A percentile compares a stretch with the other conserved stretches of the same genome.
Conservation (phyloP, 2,113 vertebrate genomes). For the Regulus satrapa region DNA sequence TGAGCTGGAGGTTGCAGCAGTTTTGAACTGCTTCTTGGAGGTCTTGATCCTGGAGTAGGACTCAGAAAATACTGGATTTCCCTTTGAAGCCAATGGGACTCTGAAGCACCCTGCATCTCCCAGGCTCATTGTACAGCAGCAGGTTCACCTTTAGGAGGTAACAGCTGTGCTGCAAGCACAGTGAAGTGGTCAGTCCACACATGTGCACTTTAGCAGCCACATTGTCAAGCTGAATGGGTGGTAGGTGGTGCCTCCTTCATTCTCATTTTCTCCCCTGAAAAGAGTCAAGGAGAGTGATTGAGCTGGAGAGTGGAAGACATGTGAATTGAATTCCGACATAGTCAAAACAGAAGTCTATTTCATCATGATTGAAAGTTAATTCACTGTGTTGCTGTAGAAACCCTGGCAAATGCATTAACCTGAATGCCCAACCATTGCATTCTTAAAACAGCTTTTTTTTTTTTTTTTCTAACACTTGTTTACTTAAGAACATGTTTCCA, state of each 20-base stretch:
- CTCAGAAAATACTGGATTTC: neutral
- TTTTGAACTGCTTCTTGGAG: neutral
- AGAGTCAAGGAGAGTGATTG: neutral
- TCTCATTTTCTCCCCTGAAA: neutral
- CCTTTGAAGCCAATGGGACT: neutral
- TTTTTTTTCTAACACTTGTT: conserved; percentile 68
- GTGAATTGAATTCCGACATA: conserved; percentile 14
- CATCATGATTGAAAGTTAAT: conserved; percentile 65
- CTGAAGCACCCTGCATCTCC: neutral
- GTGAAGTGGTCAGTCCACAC: neutral
- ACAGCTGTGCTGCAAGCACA: neutral
- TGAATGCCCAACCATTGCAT: conserved; percentile 62
- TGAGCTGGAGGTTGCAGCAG: neutral
- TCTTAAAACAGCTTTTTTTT: conserved; percentile 67
- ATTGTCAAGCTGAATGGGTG: neutral
- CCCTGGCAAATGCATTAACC: conserved; percentile 69
- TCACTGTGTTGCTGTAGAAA: conserved; percentile 74
- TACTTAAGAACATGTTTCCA: conserved; percentile 49
- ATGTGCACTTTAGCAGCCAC: neutral
- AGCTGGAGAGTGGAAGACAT: neutral
- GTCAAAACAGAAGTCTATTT: conserved; percentile 44
- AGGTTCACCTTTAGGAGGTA: neutral
- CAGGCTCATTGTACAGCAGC: neutral
- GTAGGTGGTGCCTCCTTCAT: neutral
- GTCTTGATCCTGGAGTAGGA: neutral